Conservation (phyloP, 2,888 invertebrate genomes). For the Thecophora atra region DNA sequence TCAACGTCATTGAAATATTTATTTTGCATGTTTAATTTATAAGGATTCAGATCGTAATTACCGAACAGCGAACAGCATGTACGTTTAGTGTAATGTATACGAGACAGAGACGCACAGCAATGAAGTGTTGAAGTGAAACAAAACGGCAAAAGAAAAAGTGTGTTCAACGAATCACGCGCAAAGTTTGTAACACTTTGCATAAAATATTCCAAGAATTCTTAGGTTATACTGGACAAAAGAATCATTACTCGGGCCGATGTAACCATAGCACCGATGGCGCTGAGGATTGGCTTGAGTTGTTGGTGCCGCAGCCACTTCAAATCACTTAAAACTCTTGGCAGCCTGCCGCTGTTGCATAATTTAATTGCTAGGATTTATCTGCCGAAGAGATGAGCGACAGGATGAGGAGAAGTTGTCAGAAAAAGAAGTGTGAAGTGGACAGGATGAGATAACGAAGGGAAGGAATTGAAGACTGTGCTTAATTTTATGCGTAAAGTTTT, state of each 20-base stretch:
- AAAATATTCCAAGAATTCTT: constrained; percentile 11
- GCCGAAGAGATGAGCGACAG: not conserved
- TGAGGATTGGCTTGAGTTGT: not conserved
- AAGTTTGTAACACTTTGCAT: constrained; percentile 24
- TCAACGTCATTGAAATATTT: too few species aligned
- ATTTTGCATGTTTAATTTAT: constrained; percentile 33
- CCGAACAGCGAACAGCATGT: constrained; percentile 4
- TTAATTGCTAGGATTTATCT: not conserved
- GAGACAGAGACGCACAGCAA: constrained; percentile 2
- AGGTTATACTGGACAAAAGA: not conserved
- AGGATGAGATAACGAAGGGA: not conserved
- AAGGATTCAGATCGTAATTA: constrained; percentile 20
- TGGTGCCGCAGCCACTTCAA: not conserved
- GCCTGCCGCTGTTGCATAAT: constrained; percentile 10
- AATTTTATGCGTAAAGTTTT: constrained; percentile 25
- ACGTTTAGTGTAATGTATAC: not conserved
- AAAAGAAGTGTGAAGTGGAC: not conserved
- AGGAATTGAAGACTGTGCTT: not conserved
- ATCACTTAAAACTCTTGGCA: not conserved
- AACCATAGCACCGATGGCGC: not conserved
- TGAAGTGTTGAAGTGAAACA: not conserved
- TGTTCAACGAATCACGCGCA: constrained; percentile 2
- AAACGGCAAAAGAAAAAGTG: not conserved
- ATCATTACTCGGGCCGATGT: not conserved
- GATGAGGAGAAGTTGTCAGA: too few species aligned